Evolutionary conservation across 2,888 invertebrate species (phyloP).

Genomic region (Heteromurus nitidus): DNA sequence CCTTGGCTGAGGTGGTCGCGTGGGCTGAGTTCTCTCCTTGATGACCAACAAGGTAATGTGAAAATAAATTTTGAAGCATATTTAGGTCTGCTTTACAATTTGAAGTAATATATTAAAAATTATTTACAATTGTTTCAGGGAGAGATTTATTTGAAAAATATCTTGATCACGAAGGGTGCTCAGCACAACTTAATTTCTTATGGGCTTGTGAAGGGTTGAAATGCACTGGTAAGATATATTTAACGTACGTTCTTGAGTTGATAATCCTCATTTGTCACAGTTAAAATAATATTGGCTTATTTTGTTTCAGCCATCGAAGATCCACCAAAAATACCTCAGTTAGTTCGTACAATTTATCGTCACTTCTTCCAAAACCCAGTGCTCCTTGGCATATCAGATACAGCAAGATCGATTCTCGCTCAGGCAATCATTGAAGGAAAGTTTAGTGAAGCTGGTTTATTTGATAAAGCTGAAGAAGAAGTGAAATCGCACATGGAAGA

Average conservation of each 20-base stretch:
- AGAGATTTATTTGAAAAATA: conserved; percentile 82
- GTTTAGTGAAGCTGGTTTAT: conserved; percentile 85
- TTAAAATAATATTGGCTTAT: not conserved
- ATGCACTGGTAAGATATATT: conserved; percentile 57
- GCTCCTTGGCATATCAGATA: conserved; percentile 86
- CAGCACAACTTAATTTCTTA: conserved; percentile 92
- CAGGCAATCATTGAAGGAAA: conserved; percentile 80
- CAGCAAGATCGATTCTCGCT: conserved; percentile 86
- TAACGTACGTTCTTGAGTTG: not conserved
- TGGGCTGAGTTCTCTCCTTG: conserved; percentile 87
- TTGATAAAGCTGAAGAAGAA: conserved; percentile 88
- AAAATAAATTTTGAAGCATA: not conserved
- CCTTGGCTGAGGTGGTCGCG: conserved; percentile 93
- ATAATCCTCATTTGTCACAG: not conserved
- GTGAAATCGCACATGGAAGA: conserved; percentile 89
- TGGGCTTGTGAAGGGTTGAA: conserved; percentile 89
- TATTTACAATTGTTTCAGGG: conserved; percentile 76
- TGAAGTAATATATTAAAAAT: not conserved
- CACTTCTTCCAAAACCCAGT: conserved; percentile 84
- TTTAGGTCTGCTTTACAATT: not conserved
- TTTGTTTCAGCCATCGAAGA: conserved; percentile 77
- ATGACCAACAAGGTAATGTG: conserved; percentile 87
- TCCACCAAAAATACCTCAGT: conserved; percentile 83
- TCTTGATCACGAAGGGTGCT: conserved; percentile 74
- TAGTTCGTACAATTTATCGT: conserved; percentile 82